Percentiles rank a stretch among this genome's conserved stretches.
Conservation (phyloP, 2,113 vertebrate species). For the Oophaga pumilio region DNA sequence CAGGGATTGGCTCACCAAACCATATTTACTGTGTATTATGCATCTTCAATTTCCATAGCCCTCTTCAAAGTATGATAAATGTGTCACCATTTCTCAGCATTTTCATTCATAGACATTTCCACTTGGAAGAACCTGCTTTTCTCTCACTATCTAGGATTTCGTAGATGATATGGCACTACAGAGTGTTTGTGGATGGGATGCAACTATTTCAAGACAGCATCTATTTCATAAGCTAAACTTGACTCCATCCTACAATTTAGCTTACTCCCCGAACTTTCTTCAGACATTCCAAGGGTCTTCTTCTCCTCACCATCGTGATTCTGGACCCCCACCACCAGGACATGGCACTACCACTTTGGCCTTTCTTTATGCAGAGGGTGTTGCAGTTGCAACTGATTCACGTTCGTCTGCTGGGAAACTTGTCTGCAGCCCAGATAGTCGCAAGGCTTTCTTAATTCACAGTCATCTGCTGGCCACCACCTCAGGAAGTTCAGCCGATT, state of each 20-base stretch:
- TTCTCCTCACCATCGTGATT: conserved; percentile 11
- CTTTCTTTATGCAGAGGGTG: conserved; percentile 78
- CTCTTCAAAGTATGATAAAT: not conserved
- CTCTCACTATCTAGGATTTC: not conserved
- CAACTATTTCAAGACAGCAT: conserved; percentile 23
- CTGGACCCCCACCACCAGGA: conserved; percentile 59
- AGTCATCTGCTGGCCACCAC: conserved; percentile 79
- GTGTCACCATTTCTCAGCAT: not conserved
- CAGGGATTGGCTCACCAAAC: not conserved
- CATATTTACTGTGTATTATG: not conserved
- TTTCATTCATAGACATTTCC: not conserved
- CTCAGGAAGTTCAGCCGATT: conserved; percentile 81
- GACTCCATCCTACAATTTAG: not conserved
- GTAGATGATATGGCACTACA: conserved; percentile 75
- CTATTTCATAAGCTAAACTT: not conserved
- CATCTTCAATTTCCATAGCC: not conserved
- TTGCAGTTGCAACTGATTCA: conserved; percentile 81
- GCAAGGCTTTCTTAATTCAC: conserved; percentile 79
- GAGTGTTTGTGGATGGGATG: conserved; percentile 71
- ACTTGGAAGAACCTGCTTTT: not conserved
- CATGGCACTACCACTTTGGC: conserved; percentile 84
- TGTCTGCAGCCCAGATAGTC: conserved; percentile 72
- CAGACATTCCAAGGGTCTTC: conserved; percentile 40
- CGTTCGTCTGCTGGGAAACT: conserved; percentile 77
- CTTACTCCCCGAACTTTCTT: not conserved